phyloP scores from a whole-genome alignment of 2,888 invertebrate species.

The Teleiodes luculella region DNA sequence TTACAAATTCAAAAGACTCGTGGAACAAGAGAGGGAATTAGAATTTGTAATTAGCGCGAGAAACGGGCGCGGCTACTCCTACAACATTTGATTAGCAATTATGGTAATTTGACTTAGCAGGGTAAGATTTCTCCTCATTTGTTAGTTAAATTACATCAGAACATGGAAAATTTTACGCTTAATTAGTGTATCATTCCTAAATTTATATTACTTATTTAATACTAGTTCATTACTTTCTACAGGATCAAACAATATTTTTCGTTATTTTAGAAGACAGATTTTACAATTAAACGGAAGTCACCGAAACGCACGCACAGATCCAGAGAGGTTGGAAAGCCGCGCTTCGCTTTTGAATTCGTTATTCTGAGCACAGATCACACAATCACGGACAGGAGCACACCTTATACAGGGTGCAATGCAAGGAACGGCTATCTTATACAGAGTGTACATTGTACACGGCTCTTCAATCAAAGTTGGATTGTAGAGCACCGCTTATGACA shows the following conservation, averaged over 20 bases:
- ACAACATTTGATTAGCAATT: conserved; percentile 78
- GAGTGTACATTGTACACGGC: too few species aligned
- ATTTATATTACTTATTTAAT: not conserved
- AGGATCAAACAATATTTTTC: too few species aligned
- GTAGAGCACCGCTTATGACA: too few species aligned
- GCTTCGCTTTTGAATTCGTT: too few species aligned
- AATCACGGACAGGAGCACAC: too few species aligned
- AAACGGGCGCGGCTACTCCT: conserved; percentile 62
- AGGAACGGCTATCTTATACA: not conserved
- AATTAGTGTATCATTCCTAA: conserved; percentile 30
- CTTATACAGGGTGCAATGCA: too few species aligned
- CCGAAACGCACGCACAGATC: too few species aligned
- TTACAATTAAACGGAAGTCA: too few species aligned
- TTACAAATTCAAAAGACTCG: conserved; percentile 76
- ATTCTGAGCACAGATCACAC: too few species aligned
- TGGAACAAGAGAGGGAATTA: conserved; percentile 76
- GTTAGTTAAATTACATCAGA: conserved; percentile 73
- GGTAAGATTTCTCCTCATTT: conserved; percentile 76
- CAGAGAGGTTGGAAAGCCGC: too few species aligned
- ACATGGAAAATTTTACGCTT: conserved; percentile 36
- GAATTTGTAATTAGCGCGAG: conserved; percentile 75
- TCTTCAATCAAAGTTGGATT: too few species aligned
- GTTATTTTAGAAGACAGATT: too few species aligned
- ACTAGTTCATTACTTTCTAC: not conserved
- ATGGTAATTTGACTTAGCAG: conserved; percentile 76